A percentile compares a stretch with the other conserved stretches of the same genome.
phyloP scores from a whole-genome alignment of 2,113 vertebrate genomes.

The zebrafish (Danio rerio) region DNA sequence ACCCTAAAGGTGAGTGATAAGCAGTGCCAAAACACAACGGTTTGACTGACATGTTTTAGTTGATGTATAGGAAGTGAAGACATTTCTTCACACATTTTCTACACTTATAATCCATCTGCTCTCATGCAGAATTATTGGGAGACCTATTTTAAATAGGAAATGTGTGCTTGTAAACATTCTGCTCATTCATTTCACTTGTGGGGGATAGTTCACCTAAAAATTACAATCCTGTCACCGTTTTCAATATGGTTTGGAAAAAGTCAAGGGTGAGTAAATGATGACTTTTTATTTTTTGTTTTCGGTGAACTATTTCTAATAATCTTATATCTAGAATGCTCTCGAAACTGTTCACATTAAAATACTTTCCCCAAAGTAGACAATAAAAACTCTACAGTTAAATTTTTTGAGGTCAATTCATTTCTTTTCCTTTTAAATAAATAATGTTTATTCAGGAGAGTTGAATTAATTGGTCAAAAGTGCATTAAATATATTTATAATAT shows the following conservation, averaged over 20 bases:
- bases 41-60: not conserved
- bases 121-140: not conserved
- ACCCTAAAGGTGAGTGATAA: slow-evolving; percentile 12
- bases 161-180: not conserved
- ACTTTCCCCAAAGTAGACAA: not conserved
- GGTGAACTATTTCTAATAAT: not conserved
- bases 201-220: too few species aligned
- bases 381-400: not conserved
- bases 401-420: too few species aligned
- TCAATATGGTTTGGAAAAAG: too few species aligned
- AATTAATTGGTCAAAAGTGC: not conserved
- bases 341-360: not conserved
- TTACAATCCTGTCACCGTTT: too few species aligned
- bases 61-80: not conserved
- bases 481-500: too few species aligned
- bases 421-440: too few species aligned
- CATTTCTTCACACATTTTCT: not conserved
- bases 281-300: too few species aligned
- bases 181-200: not conserved
- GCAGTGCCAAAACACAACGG: not conserved
- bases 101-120: not conserved
- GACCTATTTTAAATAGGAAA: not conserved
- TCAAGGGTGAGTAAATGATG: too few species aligned
- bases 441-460: not conserved
- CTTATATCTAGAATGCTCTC: not conserved